Evolutionary conservation across 2,113 vertebrate genomes (phyloP).

Genomic region (Oreocharis arfaki): DNA sequence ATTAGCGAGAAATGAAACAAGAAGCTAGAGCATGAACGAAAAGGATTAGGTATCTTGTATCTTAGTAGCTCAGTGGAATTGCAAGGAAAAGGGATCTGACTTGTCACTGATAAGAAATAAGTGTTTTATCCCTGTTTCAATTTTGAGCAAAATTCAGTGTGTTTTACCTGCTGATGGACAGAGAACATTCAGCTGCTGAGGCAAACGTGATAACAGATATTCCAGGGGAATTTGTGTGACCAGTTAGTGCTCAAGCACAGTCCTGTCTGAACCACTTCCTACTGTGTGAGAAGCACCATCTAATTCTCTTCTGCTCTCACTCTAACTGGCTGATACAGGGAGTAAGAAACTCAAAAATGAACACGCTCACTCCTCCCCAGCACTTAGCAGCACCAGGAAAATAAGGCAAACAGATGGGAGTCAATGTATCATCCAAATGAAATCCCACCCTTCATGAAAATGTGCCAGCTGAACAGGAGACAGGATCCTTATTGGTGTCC

Average conservation of each 20-base stretch:
- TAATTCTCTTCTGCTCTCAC: not conserved
- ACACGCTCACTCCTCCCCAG: not conserved
- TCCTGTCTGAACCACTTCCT: not conserved
- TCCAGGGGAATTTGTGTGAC: not conserved
- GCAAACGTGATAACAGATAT: not conserved
- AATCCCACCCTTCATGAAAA: conserved; percentile 14
- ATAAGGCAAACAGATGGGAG: conserved; percentile 48
- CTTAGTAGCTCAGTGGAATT: not conserved
- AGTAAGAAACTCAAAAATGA: conserved; percentile 13
- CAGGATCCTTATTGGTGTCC: not conserved
- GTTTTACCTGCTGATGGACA: not conserved
- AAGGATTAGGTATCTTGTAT: not conserved
- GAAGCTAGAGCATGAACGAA: not conserved
- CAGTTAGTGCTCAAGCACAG: not conserved
- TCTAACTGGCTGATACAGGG: not conserved
- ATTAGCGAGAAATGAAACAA: conserved; percentile 38
- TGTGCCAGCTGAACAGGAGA: conserved; percentile 21
- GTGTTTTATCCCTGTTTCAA: not conserved
- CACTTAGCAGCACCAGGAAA: conserved; percentile 6
- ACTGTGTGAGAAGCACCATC: not conserved
- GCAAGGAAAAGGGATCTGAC: not conserved
- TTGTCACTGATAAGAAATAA: not conserved
- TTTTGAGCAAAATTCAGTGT: not conserved
- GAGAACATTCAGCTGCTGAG: not conserved
- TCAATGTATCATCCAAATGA: conserved; percentile 35